A percentile compares a stretch with the other conserved stretches of the same genome.
Evolutionary conservation across 2,888 invertebrate species (phyloP).

Genomic region (Synanthedon myopaeformis): DNA sequence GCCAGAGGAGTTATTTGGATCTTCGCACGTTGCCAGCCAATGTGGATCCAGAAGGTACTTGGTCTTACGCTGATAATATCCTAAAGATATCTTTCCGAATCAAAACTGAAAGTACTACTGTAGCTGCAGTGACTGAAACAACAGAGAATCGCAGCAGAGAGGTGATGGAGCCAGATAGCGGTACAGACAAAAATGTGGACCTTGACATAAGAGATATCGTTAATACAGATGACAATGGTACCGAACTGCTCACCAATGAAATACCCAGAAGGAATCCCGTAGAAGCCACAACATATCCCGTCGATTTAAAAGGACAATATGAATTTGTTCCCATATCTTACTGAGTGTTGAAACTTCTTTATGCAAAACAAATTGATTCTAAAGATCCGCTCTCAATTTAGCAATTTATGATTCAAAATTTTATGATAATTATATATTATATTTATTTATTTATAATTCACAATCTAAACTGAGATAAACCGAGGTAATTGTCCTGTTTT

Average conservation of each 20-base stretch:
- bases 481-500: too few relatives aligned
- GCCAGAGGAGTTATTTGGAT: neutral
- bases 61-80: neutral
- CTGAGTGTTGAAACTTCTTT: neutral
- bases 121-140: slow-evolving; percentile 8
- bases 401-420: too few relatives aligned
- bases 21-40: neutral
- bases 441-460: too few relatives aligned
- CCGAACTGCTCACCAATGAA: neutral
- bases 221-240: neutral
- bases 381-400: too few relatives aligned
- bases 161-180: slow-evolving; percentile 21
- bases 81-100: neutral
- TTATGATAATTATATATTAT: too few relatives aligned
- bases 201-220: slow-evolving; percentile 6
- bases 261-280: neutral
- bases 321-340: slow-evolving; percentile 8
- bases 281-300: neutral
- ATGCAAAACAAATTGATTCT: too few relatives aligned
- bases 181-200: slow-evolving; percentile 30
- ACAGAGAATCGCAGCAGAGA: slow-evolving; percentile 26
- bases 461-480: too few relatives aligned
- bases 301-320: neutral
- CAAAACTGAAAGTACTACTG: slow-evolving; percentile 2
- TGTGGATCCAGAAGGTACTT: neutral